Conservation (phyloP, 1,140 invertebrate species). For the Cylas formicarius region DNA sequence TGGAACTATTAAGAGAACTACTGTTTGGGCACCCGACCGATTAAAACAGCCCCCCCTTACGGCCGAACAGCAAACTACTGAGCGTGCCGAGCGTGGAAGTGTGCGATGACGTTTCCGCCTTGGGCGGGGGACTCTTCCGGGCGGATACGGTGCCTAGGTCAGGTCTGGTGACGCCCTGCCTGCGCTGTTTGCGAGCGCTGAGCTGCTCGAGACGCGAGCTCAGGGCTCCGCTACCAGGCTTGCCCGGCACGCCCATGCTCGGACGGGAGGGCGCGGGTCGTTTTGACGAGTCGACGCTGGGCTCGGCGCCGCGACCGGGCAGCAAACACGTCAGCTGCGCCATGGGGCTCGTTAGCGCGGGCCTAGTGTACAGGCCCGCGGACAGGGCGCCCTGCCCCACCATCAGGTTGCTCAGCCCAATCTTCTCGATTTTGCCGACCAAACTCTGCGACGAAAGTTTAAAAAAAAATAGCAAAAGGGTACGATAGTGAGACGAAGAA, state of each 20-base stretch:
- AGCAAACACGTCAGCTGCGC: slow-evolving; percentile 64
- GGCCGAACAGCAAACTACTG: slow-evolving; percentile 71
- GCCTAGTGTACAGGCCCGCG: slow-evolving; percentile 48
- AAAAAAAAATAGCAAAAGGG: background rate
- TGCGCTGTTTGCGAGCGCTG: slow-evolving; percentile 41
- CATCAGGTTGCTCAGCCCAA: slow-evolving; percentile 61
- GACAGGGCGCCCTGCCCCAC: slow-evolving; percentile 51
- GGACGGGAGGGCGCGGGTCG: slow-evolving; percentile 5
- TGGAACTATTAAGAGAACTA: too few relatives aligned
- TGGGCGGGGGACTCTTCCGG: slow-evolving; percentile 38
- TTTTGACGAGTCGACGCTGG: slow-evolving; percentile 1
- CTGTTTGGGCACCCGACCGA: background rate
- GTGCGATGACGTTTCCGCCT: slow-evolving; percentile 10
- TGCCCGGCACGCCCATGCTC: slow-evolving; percentile 46
- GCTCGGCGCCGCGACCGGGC: slow-evolving; percentile 35
- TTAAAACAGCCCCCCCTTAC: slow-evolving; percentile 73
- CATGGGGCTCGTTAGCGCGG: slow-evolving; percentile 60
- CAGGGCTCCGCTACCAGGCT: slow-evolving; percentile 49
- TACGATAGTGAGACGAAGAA: background rate
- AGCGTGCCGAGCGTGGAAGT: slow-evolving; percentile 65
- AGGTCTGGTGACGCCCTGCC: slow-evolving; percentile 45
- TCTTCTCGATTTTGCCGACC: slow-evolving; percentile 61
- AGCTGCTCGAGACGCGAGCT: slow-evolving; percentile 42
- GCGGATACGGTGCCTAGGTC: slow-evolving; percentile 51
- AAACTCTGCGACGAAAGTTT: slow-evolving; percentile 42